Evolutionary conservation across 1,140 invertebrate species (phyloP).

Genomic region (Saccostrea echinata): DNA sequence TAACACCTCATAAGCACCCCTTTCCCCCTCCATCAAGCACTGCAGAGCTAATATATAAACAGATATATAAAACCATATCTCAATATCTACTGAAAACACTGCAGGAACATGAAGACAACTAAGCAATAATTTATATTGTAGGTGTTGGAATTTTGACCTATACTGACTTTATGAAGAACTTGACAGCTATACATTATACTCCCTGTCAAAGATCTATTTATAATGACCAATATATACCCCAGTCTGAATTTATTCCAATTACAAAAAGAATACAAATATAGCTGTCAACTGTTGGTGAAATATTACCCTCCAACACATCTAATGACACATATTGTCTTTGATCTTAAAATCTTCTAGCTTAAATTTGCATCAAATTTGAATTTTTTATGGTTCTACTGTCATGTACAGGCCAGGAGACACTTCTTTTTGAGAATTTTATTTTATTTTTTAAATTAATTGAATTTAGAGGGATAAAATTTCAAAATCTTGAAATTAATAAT

Average conservation of each 20-base stretch:
- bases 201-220: no score
- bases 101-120: no score
- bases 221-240: no score
- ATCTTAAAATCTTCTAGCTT: conserved; percentile 1
- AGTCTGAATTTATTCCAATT: no score
- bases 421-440: no score
- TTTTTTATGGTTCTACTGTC: background rate
- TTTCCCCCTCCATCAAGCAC: background rate
- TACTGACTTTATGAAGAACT: no score
- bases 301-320: background rate
- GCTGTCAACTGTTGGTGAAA: background rate
- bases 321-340: background rate
- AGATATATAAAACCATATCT: background rate
- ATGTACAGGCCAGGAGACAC: background rate
- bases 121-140: background rate
- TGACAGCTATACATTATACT: no score
- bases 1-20: background rate
- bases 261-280: background rate
- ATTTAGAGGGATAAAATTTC: no score
- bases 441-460: no score
- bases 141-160: background rate
- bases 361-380: conserved; percentile 20
- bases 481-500: no score
- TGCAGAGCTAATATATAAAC: background rate
- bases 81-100: background rate